Evolutionary conservation across 35 echinoderm and acorn worm species (phyloP).

Genomic region (Ophiothrix spiculata): DNA sequence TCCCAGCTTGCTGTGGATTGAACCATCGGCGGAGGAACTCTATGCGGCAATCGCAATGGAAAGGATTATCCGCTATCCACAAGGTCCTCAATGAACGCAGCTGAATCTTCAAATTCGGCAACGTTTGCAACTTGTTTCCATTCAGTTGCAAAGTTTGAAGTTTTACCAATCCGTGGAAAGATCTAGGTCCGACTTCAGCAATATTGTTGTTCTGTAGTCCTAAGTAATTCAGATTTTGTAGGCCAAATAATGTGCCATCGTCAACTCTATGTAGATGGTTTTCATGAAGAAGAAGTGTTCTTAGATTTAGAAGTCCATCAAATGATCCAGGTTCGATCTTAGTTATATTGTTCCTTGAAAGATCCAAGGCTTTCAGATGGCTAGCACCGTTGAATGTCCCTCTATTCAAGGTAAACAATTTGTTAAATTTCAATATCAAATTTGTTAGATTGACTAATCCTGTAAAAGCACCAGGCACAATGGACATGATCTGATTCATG

Average conservation of each 20-base stretch:
- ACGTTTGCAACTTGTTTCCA: slow-evolving; percentile 29
- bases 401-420: slow-evolving; percentile 3
- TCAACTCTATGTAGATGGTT: slow-evolving; percentile 20
- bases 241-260: slow-evolving; percentile 38
- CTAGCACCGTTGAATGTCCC: slow-evolving; percentile 46
- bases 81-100: slow-evolving; percentile 27
- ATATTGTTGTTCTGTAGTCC: slow-evolving; percentile 36
- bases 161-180: slow-evolving; percentile 31
- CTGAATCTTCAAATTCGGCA: slow-evolving; percentile 13
- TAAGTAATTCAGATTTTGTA: slow-evolving; percentile 23
- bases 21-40: slow-evolving; percentile 45
- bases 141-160: slow-evolving; percentile 36
- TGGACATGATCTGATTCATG: slow-evolving; percentile 44
- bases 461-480: slow-evolving; percentile 43
- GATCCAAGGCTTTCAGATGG: slow-evolving; percentile 21
- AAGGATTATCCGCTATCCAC: slow-evolving; percentile 34
- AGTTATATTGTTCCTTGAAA: slow-evolving; percentile 54
- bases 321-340: slow-evolving; percentile 40
- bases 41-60: slow-evolving; percentile 44
- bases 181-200: background rate
- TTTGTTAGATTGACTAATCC: slow-evolving; percentile 46
- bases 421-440: slow-evolving; percentile 43
- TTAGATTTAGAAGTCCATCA: slow-evolving; percentile 52
- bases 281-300: slow-evolving; percentile 39
- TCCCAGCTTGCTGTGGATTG: background rate